These are phyloP conservation scores for Drosophila fuyamai DNA, from an alignment of 1,140 invertebrate species.

Conservation along the genomic window DNA sequence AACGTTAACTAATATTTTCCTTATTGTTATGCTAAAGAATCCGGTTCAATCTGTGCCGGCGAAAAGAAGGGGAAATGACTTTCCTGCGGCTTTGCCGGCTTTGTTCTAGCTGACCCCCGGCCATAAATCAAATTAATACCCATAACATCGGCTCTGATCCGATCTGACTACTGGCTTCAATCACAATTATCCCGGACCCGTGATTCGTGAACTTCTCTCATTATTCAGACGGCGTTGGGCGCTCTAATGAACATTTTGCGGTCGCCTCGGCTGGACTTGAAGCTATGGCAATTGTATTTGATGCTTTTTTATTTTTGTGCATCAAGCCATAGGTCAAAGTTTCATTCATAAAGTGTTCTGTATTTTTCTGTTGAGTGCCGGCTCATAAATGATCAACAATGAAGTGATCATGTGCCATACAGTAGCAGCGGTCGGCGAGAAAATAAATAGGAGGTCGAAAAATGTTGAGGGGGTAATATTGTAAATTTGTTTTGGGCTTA, in stretches of 20 bases:
- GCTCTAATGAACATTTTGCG: conserved; percentile 67
- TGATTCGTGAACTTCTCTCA: conserved; percentile 45
- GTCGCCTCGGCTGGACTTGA: conserved; percentile 36
- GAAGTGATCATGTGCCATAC: conserved; percentile 45
- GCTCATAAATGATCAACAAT: conserved; percentile 37
- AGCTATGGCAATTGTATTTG: conserved; percentile 23
- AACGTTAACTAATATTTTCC: conserved; percentile 56
- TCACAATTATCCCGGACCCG: conserved; percentile 41
- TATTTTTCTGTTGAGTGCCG: not conserved
- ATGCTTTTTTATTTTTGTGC: conserved; percentile 28
- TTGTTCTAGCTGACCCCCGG: conserved; percentile 38
- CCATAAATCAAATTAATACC: conserved; percentile 59
- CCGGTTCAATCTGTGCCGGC: not conserved
- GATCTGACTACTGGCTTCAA: conserved; percentile 26
- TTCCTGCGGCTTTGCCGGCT: conserved; percentile 44
- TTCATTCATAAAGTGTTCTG: conserved; percentile 59
- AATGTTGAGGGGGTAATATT: conserved; percentile 8
- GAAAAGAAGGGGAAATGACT: conserved; percentile 31
- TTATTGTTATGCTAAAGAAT: conserved; percentile 37
- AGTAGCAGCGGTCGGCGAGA: conserved; percentile 23
- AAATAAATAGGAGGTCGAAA: conserved; percentile 4
- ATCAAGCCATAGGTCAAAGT: conserved; percentile 52
- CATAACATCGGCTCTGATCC: conserved; percentile 29
- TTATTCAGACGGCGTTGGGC: conserved; percentile 53
- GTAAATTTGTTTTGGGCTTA: not conserved